phyloP scores from a whole-genome alignment of 1,140 invertebrate genomes.

The Drosophila bipectinata region DNA sequence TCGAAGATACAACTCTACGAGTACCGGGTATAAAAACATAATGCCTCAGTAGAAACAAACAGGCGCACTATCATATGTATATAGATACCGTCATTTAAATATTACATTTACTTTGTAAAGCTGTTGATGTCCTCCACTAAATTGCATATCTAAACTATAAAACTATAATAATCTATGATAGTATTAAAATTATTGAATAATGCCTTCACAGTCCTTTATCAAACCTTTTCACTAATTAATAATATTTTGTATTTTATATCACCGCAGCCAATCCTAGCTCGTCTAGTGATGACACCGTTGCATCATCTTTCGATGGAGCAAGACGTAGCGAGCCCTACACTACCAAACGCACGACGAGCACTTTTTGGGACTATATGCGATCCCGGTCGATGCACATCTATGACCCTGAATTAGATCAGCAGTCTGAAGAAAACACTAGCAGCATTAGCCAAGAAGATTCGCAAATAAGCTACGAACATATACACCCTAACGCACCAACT shows the following conservation, averaged over 20 bases:
- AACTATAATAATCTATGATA: too few relatives aligned
- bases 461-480: slow-evolving; percentile 70
- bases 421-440: slow-evolving; percentile 75
- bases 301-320: slow-evolving; percentile 80
- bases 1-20: too few relatives aligned
- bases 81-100: too few relatives aligned
- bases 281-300: slow-evolving; percentile 79
- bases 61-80: too few relatives aligned
- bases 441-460: slow-evolving; percentile 74
- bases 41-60: too few relatives aligned
- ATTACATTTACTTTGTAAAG: too few relatives aligned
- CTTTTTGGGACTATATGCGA: slow-evolving; percentile 78
- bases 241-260: background rate
- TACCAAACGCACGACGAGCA: slow-evolving; percentile 77
- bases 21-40: too few relatives aligned
- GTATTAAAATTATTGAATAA: too few relatives aligned
- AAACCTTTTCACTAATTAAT: background rate
- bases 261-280: slow-evolving; percentile 61
- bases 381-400: slow-evolving; percentile 75
- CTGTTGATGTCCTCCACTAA: too few relatives aligned
- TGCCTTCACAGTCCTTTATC: too few relatives aligned
- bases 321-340: slow-evolving; percentile 80
- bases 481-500: slow-evolving; percentile 56
- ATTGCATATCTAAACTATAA: too few relatives aligned
- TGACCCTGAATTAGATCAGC: slow-evolving; percentile 62